Evolutionary conservation across 2,113 vertebrate species (phyloP).

Genomic region (Copsychus sechellarum): DNA sequence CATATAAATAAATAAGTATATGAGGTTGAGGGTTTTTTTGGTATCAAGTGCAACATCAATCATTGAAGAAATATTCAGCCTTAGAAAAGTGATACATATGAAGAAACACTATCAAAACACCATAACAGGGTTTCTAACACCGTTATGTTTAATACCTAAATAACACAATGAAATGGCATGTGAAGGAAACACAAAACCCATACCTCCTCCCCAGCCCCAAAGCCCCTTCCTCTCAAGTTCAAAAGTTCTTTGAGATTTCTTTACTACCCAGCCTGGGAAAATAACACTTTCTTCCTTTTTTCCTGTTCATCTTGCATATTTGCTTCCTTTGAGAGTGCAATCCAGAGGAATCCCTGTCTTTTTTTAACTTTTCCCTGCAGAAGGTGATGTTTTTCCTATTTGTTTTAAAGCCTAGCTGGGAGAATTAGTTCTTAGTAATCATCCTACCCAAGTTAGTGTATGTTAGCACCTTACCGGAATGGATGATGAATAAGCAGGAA

Average conservation of each 20-base stretch:
- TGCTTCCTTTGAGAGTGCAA: background rate
- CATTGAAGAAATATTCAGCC: background rate
- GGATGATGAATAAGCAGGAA: background rate
- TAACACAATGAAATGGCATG: fast-evolving
- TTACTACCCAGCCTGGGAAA: background rate
- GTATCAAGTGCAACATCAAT: background rate
- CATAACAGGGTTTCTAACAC: background rate
- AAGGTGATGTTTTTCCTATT: background rate
- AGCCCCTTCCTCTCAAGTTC: background rate
- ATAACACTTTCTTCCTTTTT: background rate
- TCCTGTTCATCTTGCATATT: background rate
- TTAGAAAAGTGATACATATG: background rate
- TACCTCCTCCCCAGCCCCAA: background rate
- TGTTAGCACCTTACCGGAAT: background rate
- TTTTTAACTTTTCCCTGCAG: background rate
- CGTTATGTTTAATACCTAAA: background rate
- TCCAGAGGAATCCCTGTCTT: background rate
- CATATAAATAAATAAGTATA: background rate
- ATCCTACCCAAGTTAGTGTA: background rate
- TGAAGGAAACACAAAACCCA: background rate
- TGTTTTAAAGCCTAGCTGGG: background rate
- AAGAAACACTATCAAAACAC: background rate
- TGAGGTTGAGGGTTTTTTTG: background rate
- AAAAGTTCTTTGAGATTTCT: background rate
- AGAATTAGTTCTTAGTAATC: background rate